phyloP scores from a whole-genome alignment of 1,140 invertebrate genomes.

The Dufourea novaeangliae region DNA sequence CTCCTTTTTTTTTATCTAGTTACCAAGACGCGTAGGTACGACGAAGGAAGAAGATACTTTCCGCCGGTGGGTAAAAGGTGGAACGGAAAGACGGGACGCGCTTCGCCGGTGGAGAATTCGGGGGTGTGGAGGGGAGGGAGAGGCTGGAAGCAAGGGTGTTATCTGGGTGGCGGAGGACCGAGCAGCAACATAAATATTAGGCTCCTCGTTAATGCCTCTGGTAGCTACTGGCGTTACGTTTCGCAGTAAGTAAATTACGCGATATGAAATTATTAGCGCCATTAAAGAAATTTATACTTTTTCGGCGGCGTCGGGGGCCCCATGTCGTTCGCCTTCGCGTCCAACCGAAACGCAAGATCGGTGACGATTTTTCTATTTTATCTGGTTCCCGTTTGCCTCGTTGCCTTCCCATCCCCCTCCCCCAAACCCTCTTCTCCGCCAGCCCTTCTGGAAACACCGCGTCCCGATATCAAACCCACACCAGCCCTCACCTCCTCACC shows the following conservation, averaged over 20 bases:
- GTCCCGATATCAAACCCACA: constrained; percentile 51
- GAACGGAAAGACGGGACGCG: constrained; percentile 33
- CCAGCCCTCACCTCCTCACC: neutral
- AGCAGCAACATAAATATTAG: constrained; percentile 82
- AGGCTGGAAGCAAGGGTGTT: constrained; percentile 76
- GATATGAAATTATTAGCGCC: constrained; percentile 83
- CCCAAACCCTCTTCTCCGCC: no score
- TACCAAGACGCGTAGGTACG: constrained; percentile 64
- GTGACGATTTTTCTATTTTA: constrained; percentile 82
- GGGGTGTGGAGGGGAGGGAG: constrained; percentile 31
- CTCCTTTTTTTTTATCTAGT: constrained; percentile 74
- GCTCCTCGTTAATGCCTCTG: constrained; percentile 82
- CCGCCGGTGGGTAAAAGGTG: constrained; percentile 45
- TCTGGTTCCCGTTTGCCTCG: constrained; percentile 70
- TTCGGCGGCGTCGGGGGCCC: constrained; percentile 56
- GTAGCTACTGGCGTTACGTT: constrained; percentile 82
- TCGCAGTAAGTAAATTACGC: constrained; percentile 83
- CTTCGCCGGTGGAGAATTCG: constrained; percentile 7
- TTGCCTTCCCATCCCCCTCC: constrained; percentile 46
- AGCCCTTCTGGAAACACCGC: constrained; percentile 26
- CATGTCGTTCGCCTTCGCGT: constrained; percentile 33
- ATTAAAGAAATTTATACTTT: constrained; percentile 83
- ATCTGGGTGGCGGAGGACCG: constrained; percentile 79
- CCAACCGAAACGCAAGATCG: constrained; percentile 46
- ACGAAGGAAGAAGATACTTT: constrained; percentile 45